phyloP scores from a whole-genome alignment of 64 coral and sea anemone species.

The Montipora efflorescens region DNA sequence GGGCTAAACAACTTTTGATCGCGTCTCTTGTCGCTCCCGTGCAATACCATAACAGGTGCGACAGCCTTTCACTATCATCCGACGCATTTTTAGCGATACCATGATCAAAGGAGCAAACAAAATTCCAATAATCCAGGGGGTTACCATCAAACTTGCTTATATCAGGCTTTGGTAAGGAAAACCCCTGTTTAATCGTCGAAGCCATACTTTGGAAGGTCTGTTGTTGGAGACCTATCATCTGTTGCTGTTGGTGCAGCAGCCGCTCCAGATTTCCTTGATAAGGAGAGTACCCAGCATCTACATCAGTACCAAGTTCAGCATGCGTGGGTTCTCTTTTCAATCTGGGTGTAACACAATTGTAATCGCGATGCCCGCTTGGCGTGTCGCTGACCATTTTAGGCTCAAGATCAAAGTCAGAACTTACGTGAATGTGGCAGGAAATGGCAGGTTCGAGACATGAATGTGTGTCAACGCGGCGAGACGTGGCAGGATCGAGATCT shows the following conservation, averaged over 20 bases:
- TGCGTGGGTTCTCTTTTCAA: background rate
- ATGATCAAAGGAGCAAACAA: conserved; percentile 59
- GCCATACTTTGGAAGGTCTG: background rate
- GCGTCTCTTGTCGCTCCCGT: conserved; percentile 45
- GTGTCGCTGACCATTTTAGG: background rate
- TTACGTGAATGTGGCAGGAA: background rate
- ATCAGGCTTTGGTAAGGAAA: conserved; percentile 53
- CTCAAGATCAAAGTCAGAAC: too few relatives aligned
- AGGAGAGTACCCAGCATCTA: background rate
- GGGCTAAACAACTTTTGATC: conserved; percentile 63
- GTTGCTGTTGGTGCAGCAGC: background rate
- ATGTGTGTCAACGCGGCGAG: background rate
- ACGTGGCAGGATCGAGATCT: background rate
- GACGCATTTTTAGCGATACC: conserved; percentile 26
- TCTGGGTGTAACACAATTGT: background rate
- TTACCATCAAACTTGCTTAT: conserved; percentile 55
- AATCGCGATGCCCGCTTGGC: background rate
- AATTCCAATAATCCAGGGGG: conserved; percentile 59
- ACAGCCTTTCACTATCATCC: conserved; percentile 62
- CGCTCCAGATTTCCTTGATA: background rate
- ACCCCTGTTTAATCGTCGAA: conserved; percentile 18
- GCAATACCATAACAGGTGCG: conserved; percentile 62
- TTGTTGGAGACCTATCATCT: background rate
- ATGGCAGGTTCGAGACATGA: background rate
- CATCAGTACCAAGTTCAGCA: background rate